phyloP scores from a whole-genome alignment of 2,888 invertebrate genomes.

The Rhynchonema sp. region DNA sequence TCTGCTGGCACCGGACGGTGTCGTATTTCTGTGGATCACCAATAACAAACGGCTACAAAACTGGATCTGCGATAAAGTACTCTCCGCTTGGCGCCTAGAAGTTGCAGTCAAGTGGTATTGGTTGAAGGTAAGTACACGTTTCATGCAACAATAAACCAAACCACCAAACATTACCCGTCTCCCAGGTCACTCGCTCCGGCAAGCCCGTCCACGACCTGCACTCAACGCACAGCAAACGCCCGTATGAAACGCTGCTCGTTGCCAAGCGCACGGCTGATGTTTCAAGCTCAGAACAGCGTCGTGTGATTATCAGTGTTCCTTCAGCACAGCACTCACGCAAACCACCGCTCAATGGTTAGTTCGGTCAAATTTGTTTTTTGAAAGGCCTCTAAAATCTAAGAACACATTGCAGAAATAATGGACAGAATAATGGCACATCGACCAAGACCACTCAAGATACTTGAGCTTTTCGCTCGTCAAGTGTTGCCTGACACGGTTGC shows the following conservation, averaged over 20 bases:
- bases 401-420: neutral
- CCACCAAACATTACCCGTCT: too few species aligned
- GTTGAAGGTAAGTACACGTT: neutral
- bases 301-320: constrained; percentile 56
- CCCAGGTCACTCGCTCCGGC: constrained; percentile 30
- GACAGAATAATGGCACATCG: neutral
- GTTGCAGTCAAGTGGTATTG: neutral
- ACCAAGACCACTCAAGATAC: too few species aligned
- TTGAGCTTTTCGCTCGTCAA: constrained; percentile 77
- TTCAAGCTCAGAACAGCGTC: constrained; percentile 7
- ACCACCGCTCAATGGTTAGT: constrained; percentile 54
- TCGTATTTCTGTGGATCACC: neutral
- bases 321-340: constrained; percentile 83
- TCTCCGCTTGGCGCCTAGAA: neutral
- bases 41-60: neutral
- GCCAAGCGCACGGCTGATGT: constrained; percentile 31
- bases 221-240: constrained; percentile 49
- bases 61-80: neutral
- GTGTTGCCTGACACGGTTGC: constrained; percentile 61
- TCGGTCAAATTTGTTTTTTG: neutral
- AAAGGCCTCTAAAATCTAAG: neutral
- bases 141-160: neutral
- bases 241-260: constrained; percentile 58
- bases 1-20: neutral
- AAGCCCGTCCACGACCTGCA: constrained; percentile 46